Percentiles rank a stretch among this genome's conserved stretches.
phyloP scores from a whole-genome alignment of 2,797 vertebrate genomes.

The Peromyscus attwateri region DNA sequence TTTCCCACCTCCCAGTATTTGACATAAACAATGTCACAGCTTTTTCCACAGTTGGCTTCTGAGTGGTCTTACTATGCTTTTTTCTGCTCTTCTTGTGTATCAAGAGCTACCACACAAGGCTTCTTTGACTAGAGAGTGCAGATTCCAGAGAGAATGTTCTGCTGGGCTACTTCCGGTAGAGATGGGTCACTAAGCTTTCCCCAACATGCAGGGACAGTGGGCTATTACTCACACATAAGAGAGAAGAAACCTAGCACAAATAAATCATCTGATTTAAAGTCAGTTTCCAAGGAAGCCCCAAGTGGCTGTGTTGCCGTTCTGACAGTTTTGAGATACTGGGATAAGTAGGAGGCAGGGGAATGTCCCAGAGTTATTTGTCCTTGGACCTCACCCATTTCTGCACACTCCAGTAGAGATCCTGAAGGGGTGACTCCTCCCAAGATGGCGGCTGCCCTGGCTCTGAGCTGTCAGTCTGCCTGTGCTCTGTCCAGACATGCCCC shows the following conservation, averaged over 20 bases:
- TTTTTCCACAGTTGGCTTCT: constrained; percentile 1
- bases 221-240: neutral
- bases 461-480: neutral
- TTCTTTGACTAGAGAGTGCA: neutral
- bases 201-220: neutral
- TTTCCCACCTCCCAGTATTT: neutral
- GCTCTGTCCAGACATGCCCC: constrained; percentile 21
- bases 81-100: neutral
- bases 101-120: neutral
- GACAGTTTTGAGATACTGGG: neutral
- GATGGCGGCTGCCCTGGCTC: neutral
- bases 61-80: neutral
- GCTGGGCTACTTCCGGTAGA: neutral
- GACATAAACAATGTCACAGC: neutral
- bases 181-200: neutral
- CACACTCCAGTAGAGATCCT: neutral
- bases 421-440: neutral
- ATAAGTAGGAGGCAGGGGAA: neutral
- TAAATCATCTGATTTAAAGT: neutral
- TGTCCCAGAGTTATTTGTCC: neutral
- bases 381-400: neutral
- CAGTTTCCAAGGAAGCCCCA: neutral
- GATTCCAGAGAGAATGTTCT: neutral
- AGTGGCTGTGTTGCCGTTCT: neutral
- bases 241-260: neutral